Evolutionary conservation across 2,797 vertebrate genomes (phyloP), one percentile per base, ranked within the genome.

Genomic region (Molossus molossus): DNA sequence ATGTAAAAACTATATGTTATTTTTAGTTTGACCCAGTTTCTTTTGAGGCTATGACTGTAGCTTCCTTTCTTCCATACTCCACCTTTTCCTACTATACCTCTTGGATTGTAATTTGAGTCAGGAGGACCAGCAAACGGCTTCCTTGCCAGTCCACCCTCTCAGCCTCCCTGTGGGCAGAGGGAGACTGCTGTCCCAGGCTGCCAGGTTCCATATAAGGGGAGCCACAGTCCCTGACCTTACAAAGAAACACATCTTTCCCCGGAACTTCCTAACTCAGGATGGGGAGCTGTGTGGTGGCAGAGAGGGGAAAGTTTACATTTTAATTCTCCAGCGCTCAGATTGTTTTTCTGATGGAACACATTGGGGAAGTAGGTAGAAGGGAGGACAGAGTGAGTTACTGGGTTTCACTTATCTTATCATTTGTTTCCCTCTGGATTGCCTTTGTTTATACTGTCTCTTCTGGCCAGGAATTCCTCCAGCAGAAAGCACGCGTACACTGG

Each of bases 391-490:
- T 0, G 94, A 95, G 94, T 96, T 84, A 96, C 80, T 97, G 97
- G 97, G 89, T 97, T 97, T 11, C n/a, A 91, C 96, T 98, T 98
- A 96, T 98, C 87, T 96, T 95, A 97, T 93, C 96, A 40, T 88
- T 94, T 83, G 55, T 94, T 97, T 96, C 87, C 94, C 96, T 97
- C 95, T 11, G 53, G 0, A 17, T 97, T 95, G 97, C 95, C 91
- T 95, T 95, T 97, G 95, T 97, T 97, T 95, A 91, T 80, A 40
- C 69, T 87, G 57, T 73, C 76, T 95, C 69, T 79, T 96, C 65
- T 73, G 91, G 84, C 65, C 86, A 92, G 97, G 94, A 94, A 96
- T 97, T 96, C 92, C 90, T 95, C 58, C 80, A 45, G 2, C 65
- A 86, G 84, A 97, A 94, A 95, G 83, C 76, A 57, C 6, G 60